These are phyloP conservation scores for Sinotaia quadrata DNA, from an alignment of 2,888 invertebrate species.

Conservation along the genomic window DNA sequence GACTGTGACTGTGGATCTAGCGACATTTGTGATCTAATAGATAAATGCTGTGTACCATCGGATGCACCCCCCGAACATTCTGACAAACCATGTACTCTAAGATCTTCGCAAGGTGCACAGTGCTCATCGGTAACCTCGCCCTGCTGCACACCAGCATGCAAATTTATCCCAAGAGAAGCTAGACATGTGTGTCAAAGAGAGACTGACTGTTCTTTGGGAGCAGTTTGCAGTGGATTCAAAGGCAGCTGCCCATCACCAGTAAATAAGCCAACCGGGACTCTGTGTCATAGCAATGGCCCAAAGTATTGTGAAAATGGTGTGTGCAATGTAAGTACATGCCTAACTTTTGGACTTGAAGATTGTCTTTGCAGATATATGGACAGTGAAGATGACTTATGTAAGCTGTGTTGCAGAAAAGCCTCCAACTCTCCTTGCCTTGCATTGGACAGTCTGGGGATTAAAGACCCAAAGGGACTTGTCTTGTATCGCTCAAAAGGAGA, in stretches of 20 bases:
- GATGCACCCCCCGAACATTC: background rate
- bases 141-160: background rate
- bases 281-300: background rate
- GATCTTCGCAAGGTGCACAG: background rate
- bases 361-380: background rate
- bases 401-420: background rate
- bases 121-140: background rate
- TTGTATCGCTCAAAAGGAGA: background rate
- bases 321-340: background rate
- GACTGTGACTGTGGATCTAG: background rate
- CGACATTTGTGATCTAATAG: background rate
- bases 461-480: background rate
- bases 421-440: background rate
- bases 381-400: background rate
- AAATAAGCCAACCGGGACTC: background rate
- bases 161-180: background rate
- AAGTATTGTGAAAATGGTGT: background rate
- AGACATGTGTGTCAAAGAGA: background rate
- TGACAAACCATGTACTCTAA: background rate
- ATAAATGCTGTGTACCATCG: slow-evolving; percentile 3
- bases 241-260: background rate
- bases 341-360: background rate
- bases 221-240: background rate
- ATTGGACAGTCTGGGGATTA: background rate
- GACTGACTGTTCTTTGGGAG: background rate